Percentiles rank a stretch among this genome's conserved stretches.
Evolutionary conservation across 2,888 invertebrate species (phyloP).

Genomic region (Lasiommata megera): DNA sequence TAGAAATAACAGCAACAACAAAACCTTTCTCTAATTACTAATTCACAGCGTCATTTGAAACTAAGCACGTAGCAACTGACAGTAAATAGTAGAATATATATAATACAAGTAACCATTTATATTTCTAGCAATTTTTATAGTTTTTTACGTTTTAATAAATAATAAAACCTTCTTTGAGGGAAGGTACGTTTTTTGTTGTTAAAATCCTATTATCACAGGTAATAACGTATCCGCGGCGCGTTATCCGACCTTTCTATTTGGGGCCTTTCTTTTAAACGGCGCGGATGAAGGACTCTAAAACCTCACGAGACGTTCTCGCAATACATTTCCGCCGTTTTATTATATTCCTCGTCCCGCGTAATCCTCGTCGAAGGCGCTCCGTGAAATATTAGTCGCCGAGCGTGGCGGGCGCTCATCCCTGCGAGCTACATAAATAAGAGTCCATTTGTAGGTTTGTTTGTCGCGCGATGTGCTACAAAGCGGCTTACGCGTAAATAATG

Average conservation of each 20-base stretch:
- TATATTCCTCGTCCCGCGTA: conserved; percentile 22
- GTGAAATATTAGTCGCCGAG: conserved; percentile 35
- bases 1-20: too few relatives aligned
- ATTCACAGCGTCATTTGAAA: too few relatives aligned
- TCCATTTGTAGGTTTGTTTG: conserved; percentile 35
- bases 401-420: conserved; percentile 32
- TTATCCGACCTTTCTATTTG: background rate
- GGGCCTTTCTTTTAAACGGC: background rate
- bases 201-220: too few relatives aligned
- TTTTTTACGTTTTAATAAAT: too few relatives aligned
- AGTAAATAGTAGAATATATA: too few relatives aligned
- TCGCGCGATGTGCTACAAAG: conserved; percentile 28
- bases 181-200: too few relatives aligned
- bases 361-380: conserved; percentile 25
- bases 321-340: conserved; percentile 12
- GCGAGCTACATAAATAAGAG: conserved; percentile 28
- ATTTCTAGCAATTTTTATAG: too few relatives aligned
- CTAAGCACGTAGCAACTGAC: too few relatives aligned
- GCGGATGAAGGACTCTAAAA: background rate
- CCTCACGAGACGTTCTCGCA: background rate
- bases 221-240: background rate
- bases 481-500: conserved; percentile 32
- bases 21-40: too few relatives aligned
- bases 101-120: too few relatives aligned
- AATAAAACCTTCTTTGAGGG: too few relatives aligned